Evolutionary conservation across 2,113 vertebrate species (phyloP).

Genomic region (Pagrus major): DNA sequence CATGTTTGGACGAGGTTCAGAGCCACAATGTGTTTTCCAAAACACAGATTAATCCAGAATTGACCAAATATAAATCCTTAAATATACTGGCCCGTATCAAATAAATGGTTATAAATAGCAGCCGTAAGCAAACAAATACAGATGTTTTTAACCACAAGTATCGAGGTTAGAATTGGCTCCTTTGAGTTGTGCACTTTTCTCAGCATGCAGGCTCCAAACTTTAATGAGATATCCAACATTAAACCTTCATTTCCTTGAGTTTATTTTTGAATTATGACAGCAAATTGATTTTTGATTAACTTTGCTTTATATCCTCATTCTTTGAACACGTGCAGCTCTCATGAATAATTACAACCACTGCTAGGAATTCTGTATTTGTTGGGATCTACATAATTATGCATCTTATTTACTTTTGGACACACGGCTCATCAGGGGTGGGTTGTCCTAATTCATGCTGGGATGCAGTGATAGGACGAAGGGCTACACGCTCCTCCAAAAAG

Average conservation of each 20-base stretch:
- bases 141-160: conserved; percentile 59
- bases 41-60: conserved; percentile 76
- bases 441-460: too few relatives aligned
- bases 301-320: neutral
- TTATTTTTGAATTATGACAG: neutral
- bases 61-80: conserved; percentile 70
- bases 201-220: conserved; percentile 11
- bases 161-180: conserved; percentile 41
- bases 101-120: conserved; percentile 77
- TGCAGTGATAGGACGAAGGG: too few relatives aligned
- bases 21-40: conserved; percentile 73
- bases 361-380: neutral
- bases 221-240: conserved; percentile 22
- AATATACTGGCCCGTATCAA: conserved; percentile 68
- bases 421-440: too few relatives aligned
- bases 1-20: conserved; percentile 68
- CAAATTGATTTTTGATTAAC: neutral
- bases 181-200: conserved; percentile 20
- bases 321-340: neutral
- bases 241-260: conserved; percentile 28
- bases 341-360: neutral
- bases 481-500: too few relatives aligned
- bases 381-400: neutral
- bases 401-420: neutral
- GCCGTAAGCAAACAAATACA: conserved; percentile 63